Evolutionary conservation across 64 coral and sea anemone species (phyloP).

Genomic region (Pachyseris speciosa): DNA sequence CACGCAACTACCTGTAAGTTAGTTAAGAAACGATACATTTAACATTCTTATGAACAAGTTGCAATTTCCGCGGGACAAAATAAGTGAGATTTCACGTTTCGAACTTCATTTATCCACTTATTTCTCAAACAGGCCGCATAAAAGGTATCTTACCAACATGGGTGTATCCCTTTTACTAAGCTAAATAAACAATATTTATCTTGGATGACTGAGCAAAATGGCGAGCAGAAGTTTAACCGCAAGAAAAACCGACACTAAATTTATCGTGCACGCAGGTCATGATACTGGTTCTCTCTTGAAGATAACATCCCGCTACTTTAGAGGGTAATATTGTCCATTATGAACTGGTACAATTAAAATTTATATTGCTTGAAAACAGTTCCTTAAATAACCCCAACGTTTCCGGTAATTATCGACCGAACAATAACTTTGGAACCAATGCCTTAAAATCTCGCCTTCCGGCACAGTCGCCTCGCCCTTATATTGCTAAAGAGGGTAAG

Average conservation of each 20-base stretch:
- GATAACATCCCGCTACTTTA: background rate
- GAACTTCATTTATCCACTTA: constrained; percentile 2
- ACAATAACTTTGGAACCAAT: background rate
- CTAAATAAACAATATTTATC: constrained; percentile 1
- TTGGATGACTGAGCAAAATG: background rate
- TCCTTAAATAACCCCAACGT: constrained; percentile 27
- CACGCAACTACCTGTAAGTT: background rate
- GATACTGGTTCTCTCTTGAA: background rate
- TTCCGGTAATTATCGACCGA: constrained; percentile 5
- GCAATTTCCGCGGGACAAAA: background rate
- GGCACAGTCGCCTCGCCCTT: background rate
- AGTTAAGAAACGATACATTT: background rate
- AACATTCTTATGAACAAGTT: background rate
- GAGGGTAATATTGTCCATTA: background rate
- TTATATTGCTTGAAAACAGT: constrained; percentile 12
- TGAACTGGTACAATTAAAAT: background rate
- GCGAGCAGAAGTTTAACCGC: background rate
- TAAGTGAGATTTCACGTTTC: background rate
- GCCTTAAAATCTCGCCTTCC: background rate
- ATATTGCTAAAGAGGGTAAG: background rate
- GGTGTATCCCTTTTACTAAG: constrained; percentile 2
- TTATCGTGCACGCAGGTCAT: background rate
- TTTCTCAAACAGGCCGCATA: background rate
- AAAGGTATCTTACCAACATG: background rate
- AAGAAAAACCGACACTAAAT: background rate